Evolutionary conservation across 2,888 invertebrate species (phyloP).

Genomic region (Coenonympha glycerion): DNA sequence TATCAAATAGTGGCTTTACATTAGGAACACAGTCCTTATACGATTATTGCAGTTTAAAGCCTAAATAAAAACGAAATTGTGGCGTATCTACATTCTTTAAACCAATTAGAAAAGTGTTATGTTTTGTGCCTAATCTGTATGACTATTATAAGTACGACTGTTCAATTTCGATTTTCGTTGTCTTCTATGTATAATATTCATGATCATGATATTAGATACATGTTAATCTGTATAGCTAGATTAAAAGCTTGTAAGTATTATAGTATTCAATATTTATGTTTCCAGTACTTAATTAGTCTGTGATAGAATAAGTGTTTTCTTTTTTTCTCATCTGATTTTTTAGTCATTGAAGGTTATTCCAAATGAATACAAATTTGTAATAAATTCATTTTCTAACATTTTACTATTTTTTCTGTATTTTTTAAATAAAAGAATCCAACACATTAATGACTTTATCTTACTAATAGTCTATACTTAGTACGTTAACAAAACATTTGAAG

Average conservation of each 20-base stretch:
- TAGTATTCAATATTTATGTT: conserved; percentile 23
- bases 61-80: too few relatives aligned
- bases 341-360: conserved; percentile 16
- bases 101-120: background rate
- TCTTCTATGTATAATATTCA: conserved; percentile 13
- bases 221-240: conserved; percentile 3
- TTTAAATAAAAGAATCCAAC: conserved; percentile 58
- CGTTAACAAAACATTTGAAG: too few relatives aligned
- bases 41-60: too few relatives aligned
- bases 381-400: conserved; percentile 70
- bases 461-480: too few relatives aligned
- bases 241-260: conserved; percentile 17
- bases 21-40: too few relatives aligned
- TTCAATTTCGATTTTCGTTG: conserved; percentile 10
- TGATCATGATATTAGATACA: conserved; percentile 2
- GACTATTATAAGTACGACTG: conserved; percentile 1
- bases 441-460: conserved; percentile 12
- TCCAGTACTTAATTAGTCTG: conserved; percentile 64
- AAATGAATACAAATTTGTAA: conserved; percentile 72
- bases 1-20: background rate
- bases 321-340: conserved; percentile 23
- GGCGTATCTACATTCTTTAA: too few relatives aligned
- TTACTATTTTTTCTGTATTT: conserved; percentile 69
- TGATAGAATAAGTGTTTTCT: conserved; percentile 53
- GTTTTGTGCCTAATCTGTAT: conserved; percentile 7